phyloP scores from a whole-genome alignment of 2,888 invertebrate species.

The Strigamia crassipes region DNA sequence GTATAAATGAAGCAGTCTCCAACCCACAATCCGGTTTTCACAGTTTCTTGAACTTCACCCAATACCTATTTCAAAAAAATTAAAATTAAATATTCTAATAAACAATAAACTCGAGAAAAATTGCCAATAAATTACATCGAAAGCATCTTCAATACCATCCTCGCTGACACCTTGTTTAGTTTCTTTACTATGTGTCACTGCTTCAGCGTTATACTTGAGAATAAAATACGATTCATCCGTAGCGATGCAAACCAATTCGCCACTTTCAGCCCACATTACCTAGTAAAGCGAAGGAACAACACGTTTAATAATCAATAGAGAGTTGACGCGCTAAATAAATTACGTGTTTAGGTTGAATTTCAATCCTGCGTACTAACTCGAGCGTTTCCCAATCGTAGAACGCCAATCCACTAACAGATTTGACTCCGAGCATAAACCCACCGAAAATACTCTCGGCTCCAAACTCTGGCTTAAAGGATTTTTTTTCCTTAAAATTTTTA shows the following conservation, averaged over 20 bases:
- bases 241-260: conserved; percentile 88
- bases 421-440: conserved; percentile 86
- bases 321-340: conserved; percentile 51
- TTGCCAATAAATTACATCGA: conserved; percentile 70
- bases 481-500: conserved; percentile 97
- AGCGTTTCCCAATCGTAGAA: conserved; percentile 98
- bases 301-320: conserved; percentile 11
- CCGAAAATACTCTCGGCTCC: conserved; percentile 95
- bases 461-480: conserved; percentile 93
- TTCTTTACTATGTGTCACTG: conserved; percentile 75
- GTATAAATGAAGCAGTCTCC: conserved; percentile 99
- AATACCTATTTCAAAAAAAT: conserved; percentile 66
- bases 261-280: conserved; percentile 95
- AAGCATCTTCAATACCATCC: conserved; percentile 94
- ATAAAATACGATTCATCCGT: conserved; percentile 96
- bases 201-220: conserved; percentile 81
- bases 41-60: conserved; percentile 85
- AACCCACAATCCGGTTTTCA: conserved; percentile 95
- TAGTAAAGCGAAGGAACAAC: conserved; percentile 53
- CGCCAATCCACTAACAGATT: conserved; percentile 86
- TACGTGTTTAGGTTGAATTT: conserved; percentile 87
- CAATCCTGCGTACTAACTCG: conserved; percentile 90
- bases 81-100: background rate
- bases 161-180: conserved; percentile 78
- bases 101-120: background rate